Evolutionary conservation across 2,888 invertebrate species (phyloP).

Genomic region (Sisyra terminalis): DNA sequence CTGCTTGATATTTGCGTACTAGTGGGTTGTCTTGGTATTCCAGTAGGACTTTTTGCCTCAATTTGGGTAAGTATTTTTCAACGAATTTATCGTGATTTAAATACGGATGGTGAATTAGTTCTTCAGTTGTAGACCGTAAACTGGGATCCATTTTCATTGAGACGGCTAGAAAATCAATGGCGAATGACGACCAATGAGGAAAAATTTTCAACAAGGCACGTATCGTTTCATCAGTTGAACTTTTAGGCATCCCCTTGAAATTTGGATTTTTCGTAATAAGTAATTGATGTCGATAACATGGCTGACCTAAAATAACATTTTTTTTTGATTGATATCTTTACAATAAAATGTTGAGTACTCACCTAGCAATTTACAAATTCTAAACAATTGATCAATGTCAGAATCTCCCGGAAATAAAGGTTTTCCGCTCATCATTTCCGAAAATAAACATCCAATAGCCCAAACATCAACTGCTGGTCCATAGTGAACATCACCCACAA

Average conservation of each 20-base stretch:
- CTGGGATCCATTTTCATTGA: conserved; percentile 48
- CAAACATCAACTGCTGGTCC: conserved; percentile 69
- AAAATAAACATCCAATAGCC: conserved; percentile 71
- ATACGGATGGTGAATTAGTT: conserved; percentile 46
- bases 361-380: conserved; percentile 67
- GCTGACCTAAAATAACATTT: conserved; percentile 22
- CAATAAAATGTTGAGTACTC: conserved; percentile 16
- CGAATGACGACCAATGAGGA: conserved; percentile 26
- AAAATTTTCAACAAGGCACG: conserved; percentile 24
- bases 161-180: conserved; percentile 27
- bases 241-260: conserved; percentile 25
- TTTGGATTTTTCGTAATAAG: conserved; percentile 28
- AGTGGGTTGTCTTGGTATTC: conserved; percentile 40
- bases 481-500: conserved; percentile 63
- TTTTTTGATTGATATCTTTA: neutral
- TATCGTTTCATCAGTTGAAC: conserved; percentile 16
- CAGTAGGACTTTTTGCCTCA: conserved; percentile 43
- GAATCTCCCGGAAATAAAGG: conserved; percentile 80
- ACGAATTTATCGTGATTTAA: conserved; percentile 50
- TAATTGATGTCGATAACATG: conserved; percentile 28
- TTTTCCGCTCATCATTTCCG: conserved; percentile 76
- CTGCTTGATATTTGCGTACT: conserved; percentile 24
- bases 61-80: conserved; percentile 45
- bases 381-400: conserved; percentile 74
- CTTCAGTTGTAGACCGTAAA: conserved; percentile 39